Evolutionary conservation across 2,797 vertebrate species (phyloP), one percentile per base, ranked within the genome.

Genomic region (Melanotaenia trifasciata): DNA sequence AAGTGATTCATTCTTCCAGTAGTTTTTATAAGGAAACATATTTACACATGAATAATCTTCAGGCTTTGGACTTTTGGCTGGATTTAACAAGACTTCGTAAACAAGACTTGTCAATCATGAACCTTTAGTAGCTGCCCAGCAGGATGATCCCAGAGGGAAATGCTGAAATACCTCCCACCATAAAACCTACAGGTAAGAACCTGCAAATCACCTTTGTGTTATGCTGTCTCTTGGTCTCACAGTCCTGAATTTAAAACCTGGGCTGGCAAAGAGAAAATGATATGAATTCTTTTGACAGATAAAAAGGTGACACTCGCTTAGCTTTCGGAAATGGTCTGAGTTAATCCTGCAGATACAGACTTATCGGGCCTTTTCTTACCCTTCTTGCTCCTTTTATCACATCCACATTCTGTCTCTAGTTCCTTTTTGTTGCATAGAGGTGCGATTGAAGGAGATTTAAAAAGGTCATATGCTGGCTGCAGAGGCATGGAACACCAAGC

Each of bases 281-380:
- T 70, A 60, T 67, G 64, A 59, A 69, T 64, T 45, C 51, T 77
- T 75, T 64, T 76, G 36, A 83, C 76, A 62, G 59, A 78, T 79
- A 82, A 85, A 84, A 84, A 66, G 32, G 51, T 58, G 61, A 18
- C 4, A 9, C 60, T 85, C 28, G 43, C 71, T 74, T 79, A 60
- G 61, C 57, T 75, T 78, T 72, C 74, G 62, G 67, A 64, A 64
- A 54, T 53, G 18, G 28, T 63, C 68, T 64, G 57, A 72, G 58
- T 85, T 85, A 87, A 84, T 84, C 79, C 74, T 72, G 38, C 65
- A 62, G 70, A 61, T 77, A 60, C 51, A 36, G 36, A 51, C 58
- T 86, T 81, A 79, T 83, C 80, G 8, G 61, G 33, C 45, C 66
- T 84, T 38, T 85, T 74, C 58, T 82, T 57, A 56, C 38, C 67